These are phyloP conservation scores for Poicephalus meyeri DNA, from an alignment of 2,113 vertebrate species.

Conservation along the genomic window DNA sequence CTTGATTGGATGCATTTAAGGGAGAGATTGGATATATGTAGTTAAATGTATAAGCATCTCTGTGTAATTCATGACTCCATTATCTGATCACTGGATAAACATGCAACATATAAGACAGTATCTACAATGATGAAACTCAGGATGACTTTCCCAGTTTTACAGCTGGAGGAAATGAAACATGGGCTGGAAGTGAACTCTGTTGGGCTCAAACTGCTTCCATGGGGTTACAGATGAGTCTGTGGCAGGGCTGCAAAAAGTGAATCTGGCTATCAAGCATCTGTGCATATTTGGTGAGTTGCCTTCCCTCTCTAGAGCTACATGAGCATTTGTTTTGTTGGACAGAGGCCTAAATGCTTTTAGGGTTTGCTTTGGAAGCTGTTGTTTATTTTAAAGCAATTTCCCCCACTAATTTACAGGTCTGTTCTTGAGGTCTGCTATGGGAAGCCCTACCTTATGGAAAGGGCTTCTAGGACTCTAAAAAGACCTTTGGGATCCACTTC, in stretches of 20 bases:
- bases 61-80: neutral
- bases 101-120: neutral
- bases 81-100: neutral
- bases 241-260: neutral
- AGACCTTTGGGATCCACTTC: neutral
- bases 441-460: neutral
- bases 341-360: slow-evolving; percentile 55
- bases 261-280: neutral
- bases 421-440: neutral
- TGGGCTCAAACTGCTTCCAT: neutral
- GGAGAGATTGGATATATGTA: neutral
- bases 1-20: neutral
- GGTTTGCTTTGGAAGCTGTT: slow-evolving; percentile 47
- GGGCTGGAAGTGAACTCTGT: neutral
- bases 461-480: neutral
- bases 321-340: slow-evolving; percentile 57
- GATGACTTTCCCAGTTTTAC: neutral
- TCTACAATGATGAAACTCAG: neutral
- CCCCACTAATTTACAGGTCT: slow-evolving; percentile 7
- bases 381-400: slow-evolving; percentile 53
- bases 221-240: neutral
- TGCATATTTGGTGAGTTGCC: slow-evolving; percentile 25
- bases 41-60: neutral
- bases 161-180: neutral
- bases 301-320: slow-evolving; percentile 1